Percentiles rank a stretch among this genome's conserved stretches.
These are phyloP conservation scores for Galaxias olidus DNA, from an alignment of 2,797 vertebrate species.

Conservation along the genomic window DNA sequence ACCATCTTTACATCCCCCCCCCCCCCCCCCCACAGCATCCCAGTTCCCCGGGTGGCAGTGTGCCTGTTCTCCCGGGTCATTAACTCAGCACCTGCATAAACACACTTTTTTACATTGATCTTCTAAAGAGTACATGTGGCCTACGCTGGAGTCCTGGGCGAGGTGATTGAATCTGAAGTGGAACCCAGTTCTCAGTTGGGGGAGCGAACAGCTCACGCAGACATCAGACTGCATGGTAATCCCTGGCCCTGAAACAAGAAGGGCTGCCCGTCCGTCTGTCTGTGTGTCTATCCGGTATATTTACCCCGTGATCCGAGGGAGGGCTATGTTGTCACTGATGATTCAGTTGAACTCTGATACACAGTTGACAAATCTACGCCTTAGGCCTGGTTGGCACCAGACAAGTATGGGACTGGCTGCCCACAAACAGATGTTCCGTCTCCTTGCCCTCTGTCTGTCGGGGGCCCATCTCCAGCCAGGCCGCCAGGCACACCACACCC, in stretches of 20 bases:
- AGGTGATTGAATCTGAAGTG: conserved; percentile 46
- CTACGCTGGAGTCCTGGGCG: conserved; percentile 23
- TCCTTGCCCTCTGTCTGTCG: conserved; percentile 39
- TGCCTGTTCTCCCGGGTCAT: conserved; percentile 30
- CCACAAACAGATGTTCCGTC: conserved; percentile 61
- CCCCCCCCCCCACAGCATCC: conserved; percentile 7
- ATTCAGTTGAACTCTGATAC: conserved; percentile 19
- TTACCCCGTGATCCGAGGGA: conserved; percentile 45
- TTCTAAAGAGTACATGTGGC: conserved; percentile 32
- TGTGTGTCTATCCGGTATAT: conserved; percentile 46
- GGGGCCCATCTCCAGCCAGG: not conserved
- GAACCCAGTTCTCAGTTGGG: conserved; percentile 42
- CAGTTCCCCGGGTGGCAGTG: conserved; percentile 28
- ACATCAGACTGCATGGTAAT: conserved; percentile 38
- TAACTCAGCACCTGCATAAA: conserved; percentile 45
- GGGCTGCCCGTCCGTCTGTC: conserved; percentile 26
- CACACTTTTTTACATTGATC: conserved; percentile 13
- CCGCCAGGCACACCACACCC: conserved; percentile 35
- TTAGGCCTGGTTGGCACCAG: conserved; percentile 49
- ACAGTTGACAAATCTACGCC: conserved; percentile 38
- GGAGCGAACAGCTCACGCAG: conserved; percentile 34
- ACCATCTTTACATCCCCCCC: not conserved
- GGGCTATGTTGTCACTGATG: conserved; percentile 30
- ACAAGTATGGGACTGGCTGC: conserved; percentile 33
- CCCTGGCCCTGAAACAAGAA: conserved; percentile 52